These are phyloP conservation scores for Mus minutoides DNA, from an alignment of 2,797 vertebrate species.

Conservation along the genomic window DNA sequence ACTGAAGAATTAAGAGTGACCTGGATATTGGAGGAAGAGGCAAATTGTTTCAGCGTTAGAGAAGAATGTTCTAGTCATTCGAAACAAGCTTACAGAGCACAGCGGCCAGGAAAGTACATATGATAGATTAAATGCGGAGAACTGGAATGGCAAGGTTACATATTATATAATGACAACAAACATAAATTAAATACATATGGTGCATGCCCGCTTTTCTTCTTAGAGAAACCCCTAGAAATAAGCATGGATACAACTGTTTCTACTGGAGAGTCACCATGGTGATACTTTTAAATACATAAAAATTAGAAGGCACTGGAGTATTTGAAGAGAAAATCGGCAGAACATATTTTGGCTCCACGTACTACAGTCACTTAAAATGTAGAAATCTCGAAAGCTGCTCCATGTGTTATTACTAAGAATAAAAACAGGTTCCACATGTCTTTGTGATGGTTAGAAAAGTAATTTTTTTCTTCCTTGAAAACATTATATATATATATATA, in stretches of 20 bases:
- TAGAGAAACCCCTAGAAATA: slow-evolving; percentile 41
- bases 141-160: slow-evolving; percentile 38
- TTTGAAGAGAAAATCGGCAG: neutral
- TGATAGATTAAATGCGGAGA: slow-evolving; percentile 27
- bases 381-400: slow-evolving; percentile 27
- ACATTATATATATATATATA: neutral
- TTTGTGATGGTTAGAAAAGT: neutral
- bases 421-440: slow-evolving; percentile 49
- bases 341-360: neutral
- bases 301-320: neutral
- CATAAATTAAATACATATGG: neutral
- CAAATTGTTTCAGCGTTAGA: neutral
- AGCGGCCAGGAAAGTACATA: neutral
- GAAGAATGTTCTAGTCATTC: slow-evolving; percentile 52
- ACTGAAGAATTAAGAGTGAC: slow-evolving; percentile 29
- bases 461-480: slow-evolving; percentile 36
- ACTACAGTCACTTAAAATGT: slow-evolving; percentile 36
- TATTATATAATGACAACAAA: slow-evolving; percentile 10
- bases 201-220: neutral
- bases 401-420: neutral
- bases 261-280: neutral
- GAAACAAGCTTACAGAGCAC: slow-evolving; percentile 25
- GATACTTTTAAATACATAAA: slow-evolving; percentile 46
- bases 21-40: neutral
- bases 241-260: neutral